phyloP scores from a whole-genome alignment of 2,113 vertebrate species.

The Tinamus guttatus region DNA sequence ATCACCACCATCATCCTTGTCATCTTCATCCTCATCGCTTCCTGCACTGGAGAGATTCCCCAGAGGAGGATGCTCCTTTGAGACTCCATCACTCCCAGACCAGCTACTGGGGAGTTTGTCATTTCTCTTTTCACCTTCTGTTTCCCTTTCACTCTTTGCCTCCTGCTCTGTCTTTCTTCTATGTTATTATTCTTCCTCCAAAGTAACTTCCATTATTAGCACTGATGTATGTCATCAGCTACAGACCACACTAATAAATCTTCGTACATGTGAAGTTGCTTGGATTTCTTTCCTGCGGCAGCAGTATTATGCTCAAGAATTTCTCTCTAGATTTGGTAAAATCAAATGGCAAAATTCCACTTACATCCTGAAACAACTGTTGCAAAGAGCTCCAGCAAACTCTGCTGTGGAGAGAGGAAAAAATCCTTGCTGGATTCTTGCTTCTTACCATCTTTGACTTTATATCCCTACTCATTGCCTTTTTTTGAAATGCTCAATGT shows the following conservation, averaged over 20 bases:
- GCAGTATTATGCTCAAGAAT: neutral
- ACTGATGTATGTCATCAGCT: neutral
- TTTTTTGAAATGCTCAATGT: neutral
- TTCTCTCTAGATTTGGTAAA: neutral
- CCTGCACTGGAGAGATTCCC: neutral
- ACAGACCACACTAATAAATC: neutral
- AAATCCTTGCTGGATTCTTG: neutral
- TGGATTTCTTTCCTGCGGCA: neutral
- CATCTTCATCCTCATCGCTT: neutral
- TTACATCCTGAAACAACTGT: neutral
- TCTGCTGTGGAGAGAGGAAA: neutral
- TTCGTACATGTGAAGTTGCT: neutral
- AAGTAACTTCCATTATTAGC: neutral
- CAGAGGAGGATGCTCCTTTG: fast-evolving
- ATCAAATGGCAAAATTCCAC: neutral
- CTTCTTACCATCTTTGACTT: neutral
- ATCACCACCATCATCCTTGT: no score
- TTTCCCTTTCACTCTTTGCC: neutral
- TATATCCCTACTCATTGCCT: neutral
- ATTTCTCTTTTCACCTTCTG: neutral
- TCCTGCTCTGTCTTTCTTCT: neutral
- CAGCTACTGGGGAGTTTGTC: neutral
- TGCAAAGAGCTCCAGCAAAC: neutral
- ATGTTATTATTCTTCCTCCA: neutral
- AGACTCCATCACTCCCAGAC: neutral